These are phyloP conservation scores for Liasis olivaceus DNA, from an alignment of 2,797 vertebrate species.

Conservation along the genomic window DNA sequence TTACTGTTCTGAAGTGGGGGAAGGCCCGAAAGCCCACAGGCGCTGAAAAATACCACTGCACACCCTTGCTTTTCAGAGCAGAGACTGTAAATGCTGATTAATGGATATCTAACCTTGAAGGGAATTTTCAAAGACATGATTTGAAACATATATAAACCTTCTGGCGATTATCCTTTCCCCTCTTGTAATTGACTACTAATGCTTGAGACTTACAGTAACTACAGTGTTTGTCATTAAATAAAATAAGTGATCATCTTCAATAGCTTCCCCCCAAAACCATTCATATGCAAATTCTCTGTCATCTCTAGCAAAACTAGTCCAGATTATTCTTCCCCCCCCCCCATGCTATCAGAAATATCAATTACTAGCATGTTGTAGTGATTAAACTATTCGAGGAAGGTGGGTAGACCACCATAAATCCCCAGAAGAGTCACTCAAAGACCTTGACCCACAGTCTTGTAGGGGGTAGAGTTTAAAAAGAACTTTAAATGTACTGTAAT, in stretches of 20 bases:
- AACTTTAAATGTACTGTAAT: not conserved
- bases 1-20: not conserved
- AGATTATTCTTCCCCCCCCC: not conserved
- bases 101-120: not conserved
- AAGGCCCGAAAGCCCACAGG: not conserved
- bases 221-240: not conserved
- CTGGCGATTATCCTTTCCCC: not conserved
- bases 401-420: not conserved
- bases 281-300: not conserved
- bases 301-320: not conserved
- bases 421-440: not conserved
- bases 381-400: not conserved
- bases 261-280: not conserved
- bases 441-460: not conserved
- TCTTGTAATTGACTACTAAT: not conserved
- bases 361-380: not conserved
- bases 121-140: not conserved
- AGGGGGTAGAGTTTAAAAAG: not conserved
- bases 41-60: not conserved
- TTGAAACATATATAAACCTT: not conserved
- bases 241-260: not conserved
- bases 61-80: not conserved
- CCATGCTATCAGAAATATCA: not conserved
- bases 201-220: not conserved
- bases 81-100: not conserved